A percentile compares a stretch with the other conserved stretches of the same genome.
These are phyloP conservation scores for Microtus pennsylvanicus DNA, from an alignment of 2,113 vertebrate species.

Conservation along the genomic window DNA sequence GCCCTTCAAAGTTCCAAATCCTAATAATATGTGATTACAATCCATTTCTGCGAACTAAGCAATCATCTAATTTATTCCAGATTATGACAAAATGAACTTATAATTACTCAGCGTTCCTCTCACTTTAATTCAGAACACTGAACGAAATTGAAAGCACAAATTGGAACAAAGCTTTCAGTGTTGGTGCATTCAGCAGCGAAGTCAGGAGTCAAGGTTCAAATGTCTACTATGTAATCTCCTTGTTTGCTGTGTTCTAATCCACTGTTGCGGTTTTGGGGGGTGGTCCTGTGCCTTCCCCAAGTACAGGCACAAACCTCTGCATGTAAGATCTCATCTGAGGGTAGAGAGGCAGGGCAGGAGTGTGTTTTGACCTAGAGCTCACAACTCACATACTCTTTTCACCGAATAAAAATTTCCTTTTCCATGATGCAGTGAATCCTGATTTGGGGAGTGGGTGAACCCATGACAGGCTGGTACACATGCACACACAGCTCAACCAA, in stretches of 20 bases:
- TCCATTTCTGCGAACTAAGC: slow-evolving; percentile 68
- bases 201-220: slow-evolving; percentile 45
- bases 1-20: slow-evolving; percentile 62
- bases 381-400: slow-evolving; percentile 63
- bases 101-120: slow-evolving; percentile 69
- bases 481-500: neutral
- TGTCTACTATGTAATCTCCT: slow-evolving; percentile 34
- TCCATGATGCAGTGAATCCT: slow-evolving; percentile 46
- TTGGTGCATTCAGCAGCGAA: slow-evolving; percentile 46
- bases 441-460: neutral
- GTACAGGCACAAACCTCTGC: neutral
- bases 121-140: slow-evolving; percentile 69
- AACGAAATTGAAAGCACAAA: slow-evolving; percentile 69
- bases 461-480: slow-evolving; percentile 4
- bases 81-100: slow-evolving; percentile 74
- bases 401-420: slow-evolving; percentile 48
- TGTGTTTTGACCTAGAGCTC: slow-evolving; percentile 40
- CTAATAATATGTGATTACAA: slow-evolving; percentile 74
- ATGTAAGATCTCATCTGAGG: slow-evolving; percentile 13
- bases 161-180: slow-evolving; percentile 69
- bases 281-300: slow-evolving; percentile 18
- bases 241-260: slow-evolving; percentile 51
- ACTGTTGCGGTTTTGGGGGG: neutral
- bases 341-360: slow-evolving; percentile 48
- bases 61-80: slow-evolving; percentile 79